Evolutionary conservation across 23 tunicate species (phyloP), one percentile per base, ranked within the genome.

Genomic region (Trididemnum miniatum): DNA sequence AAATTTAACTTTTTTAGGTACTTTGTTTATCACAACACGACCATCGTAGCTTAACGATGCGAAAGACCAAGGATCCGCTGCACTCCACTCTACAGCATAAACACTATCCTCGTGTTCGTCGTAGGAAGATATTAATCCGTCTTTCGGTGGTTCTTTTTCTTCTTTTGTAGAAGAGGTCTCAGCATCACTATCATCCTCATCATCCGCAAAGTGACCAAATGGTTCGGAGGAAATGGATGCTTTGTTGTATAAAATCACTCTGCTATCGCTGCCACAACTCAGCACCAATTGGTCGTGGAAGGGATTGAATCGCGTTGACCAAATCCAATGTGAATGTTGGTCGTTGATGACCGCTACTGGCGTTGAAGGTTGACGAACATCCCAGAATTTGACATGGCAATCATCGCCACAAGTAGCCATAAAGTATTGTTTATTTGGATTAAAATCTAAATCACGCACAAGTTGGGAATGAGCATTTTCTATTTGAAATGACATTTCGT

Each of bases 61-160:
- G 71, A 95, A 95, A 7, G 95, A 87, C 99, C 99, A 95, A 33
- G 99, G 99, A 54, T 95, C 95, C 1, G 94, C 92, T 29, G 96
- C 77, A 69, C 92, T 86, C 99, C 99, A 95, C 79, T 95, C 96
- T 0, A 86, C 88, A 31, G 86, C 92, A 80, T 95, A 95, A 26
- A 95, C 99, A 57, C 92, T 86, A 71, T 95, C 99, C 39, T 95
- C 99, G 65, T 95, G 99, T 69, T 95, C 99, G 22, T 95, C 99
- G 51, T 75, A 95, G n/a, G 82, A 86, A 35, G 81, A 86, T 30
- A 95, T 87, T 40, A 95, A 34, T 0, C 92, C 92, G 66, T 95
- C 99, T 50, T 83, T 71, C 2, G 37, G n/a, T 20, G 81, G 60
- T 31, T 73, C 87, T 54, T 73, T 74, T 25, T 35, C 71, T 1